These are phyloP conservation scores for Therioaphis trifolii DNA, from an alignment of 2,888 invertebrate genomes.

Conservation along the genomic window DNA sequence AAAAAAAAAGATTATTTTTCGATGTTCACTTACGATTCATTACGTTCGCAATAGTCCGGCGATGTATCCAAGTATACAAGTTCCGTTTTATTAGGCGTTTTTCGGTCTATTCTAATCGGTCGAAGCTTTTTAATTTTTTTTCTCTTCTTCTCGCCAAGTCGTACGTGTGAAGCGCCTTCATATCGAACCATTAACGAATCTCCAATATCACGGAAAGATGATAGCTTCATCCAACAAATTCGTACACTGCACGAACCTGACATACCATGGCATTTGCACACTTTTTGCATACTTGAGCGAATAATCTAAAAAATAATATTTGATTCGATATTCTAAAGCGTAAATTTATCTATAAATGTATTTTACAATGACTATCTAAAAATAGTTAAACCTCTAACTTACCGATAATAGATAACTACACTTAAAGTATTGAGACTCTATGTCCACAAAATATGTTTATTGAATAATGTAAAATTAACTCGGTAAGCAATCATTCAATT, in stretches of 20 bases:
- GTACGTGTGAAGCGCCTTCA: slow-evolving; percentile 88
- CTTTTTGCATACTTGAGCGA: slow-evolving; percentile 77
- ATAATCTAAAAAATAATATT: slow-evolving; percentile 60
- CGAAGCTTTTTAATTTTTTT: slow-evolving; percentile 77
- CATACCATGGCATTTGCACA: slow-evolving; percentile 94
- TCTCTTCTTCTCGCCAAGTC: slow-evolving; percentile 76
- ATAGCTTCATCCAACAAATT: slow-evolving; percentile 89
- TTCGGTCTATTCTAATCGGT: slow-evolving; percentile 81
- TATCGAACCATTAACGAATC: slow-evolving; percentile 82
- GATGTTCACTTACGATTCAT: slow-evolving; percentile 78
- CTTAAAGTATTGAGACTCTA: too few relatives aligned
- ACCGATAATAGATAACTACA: too few relatives aligned
- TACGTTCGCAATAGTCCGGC: slow-evolving; percentile 89
- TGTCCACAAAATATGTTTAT: too few relatives aligned
- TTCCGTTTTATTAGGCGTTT: slow-evolving; percentile 90
- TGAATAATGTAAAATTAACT: too few relatives aligned
- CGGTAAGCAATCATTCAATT: too few relatives aligned
- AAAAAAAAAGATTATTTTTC: too few relatives aligned
- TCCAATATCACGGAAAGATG: slow-evolving; percentile 81
- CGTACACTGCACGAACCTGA: slow-evolving; percentile 91
- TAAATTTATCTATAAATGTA: too few relatives aligned
- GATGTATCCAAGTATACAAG: slow-evolving; percentile 90
- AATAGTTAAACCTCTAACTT: too few relatives aligned
- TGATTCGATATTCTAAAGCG: too few relatives aligned
- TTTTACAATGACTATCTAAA: too few relatives aligned